Base-by-base conservation (phyloP, 2,113 vertebrate species). In the Gallinago undulata region DNA sequence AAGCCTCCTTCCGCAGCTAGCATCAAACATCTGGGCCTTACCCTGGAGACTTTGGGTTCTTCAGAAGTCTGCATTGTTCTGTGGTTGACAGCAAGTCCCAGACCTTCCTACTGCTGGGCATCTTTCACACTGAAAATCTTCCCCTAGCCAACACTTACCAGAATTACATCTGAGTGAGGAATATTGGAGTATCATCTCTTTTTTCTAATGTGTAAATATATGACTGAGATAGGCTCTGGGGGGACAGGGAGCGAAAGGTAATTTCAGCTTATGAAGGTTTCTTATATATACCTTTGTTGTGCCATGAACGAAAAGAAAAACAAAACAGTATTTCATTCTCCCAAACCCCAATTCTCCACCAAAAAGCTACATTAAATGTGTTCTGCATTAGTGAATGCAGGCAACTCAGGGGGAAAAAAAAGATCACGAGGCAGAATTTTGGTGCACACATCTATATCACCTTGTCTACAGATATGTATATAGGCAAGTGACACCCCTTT, bases 91-190 rank as follows among this genome's bases (percentile, higher is more conserved):
- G 82, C 37, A 78, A 75, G 64, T 35, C 51, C 45, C 86, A 73
- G 55, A 66, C 37, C 15, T 69, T 82, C 53, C 68, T 41, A 27
- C 35, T 14, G 35, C 22, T 6, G n/a, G 93, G 39, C 18, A 84
- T 75, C 66, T 82, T 86, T 80, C 50, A 51, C 37, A 48, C 27
- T 11, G 35, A 76, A 95, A 77, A 28, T 23, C 56, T 90, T 70
- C 51, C 48, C 70, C 57, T 43, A 82, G 66, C 18, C 51, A 94
- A 59, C 23, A 70, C 35, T 64, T 75, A 68, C 0, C 24, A 84
- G 84, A 91, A 89, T 33, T 93, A 28, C 57, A 78, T 39, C 47
- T 22, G 35, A 84, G 21, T 39, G n/a, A 91, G 64, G 35, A 82
- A 79, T 62, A 79, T 3, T 62, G 45, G n/a, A 79, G 19, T 28